Base-by-base conservation (phyloP, 2,888 invertebrate species). In the Monoplex corrugatus region DNA sequence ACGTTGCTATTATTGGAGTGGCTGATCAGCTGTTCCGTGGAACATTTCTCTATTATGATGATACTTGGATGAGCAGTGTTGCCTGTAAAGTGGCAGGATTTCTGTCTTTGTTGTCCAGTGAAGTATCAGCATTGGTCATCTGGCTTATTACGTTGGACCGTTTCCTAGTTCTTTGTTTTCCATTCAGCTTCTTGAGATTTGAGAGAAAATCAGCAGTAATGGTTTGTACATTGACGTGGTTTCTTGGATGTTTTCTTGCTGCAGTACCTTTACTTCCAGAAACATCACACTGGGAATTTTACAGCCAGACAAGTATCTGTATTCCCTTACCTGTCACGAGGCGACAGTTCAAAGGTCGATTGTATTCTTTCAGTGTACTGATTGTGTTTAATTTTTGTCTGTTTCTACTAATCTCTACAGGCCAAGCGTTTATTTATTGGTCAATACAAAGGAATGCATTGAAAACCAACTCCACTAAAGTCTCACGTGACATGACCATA, bases 71-170 rank as follows among this genome's bases (percentile, higher is more conserved):
- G 50, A 88, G 87, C 75, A 92, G 93, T 38, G 43, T 35, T 6
- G 80, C 87, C 19, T 94, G 94, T 88, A 89, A 90, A 38, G 13
- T 93, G 83, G 92, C 93, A 5, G 94, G 94, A 19, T 88, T 92
- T 38, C 72, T 93, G 43, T 90, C 93, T 0, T 90, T 92, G 6
- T n/a, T 93, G 43, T 97, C 97, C 89, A 97, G 97, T 90, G 97
- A 97, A 94, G 97, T 97, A 3, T 97, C 97, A 0, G 97, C 97
- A 1, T 94, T 97, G 90, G 96, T 97, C 87, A 96, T 97, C 28
- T 96, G 97, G 0, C 92, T 97, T 90, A 97, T 97, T 88, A 97
- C 97, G 0, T 96, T 97, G 96, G 97, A 97, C 94, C 96, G 97
- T 28, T 96, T 97, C 92, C 96, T 97, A 91, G 97, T 97, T 0